A percentile compares a stretch with the other conserved stretches of the same genome.
phyloP scores from a whole-genome alignment of 2,797 vertebrate species.

The Chiroxiphia lanceolata region DNA sequence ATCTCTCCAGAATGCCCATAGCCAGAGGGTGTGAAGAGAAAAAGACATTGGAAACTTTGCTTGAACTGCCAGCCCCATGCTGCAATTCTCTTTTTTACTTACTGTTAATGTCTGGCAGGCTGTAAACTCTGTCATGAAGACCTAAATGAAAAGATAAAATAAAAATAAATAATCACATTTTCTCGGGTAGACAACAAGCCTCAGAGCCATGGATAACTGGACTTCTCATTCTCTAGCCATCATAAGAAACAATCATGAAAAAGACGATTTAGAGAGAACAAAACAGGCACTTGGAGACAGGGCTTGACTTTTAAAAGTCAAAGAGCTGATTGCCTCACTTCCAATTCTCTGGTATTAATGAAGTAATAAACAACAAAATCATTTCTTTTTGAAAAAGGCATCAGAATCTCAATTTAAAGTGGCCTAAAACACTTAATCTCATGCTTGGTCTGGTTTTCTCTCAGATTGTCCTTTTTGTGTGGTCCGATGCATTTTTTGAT shows the following conservation, averaged over 20 bases:
- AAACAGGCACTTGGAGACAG: neutral
- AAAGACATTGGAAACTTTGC: neutral
- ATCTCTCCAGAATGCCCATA: neutral
- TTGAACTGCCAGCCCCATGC: neutral
- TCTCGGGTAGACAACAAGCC: neutral
- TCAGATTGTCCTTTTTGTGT: neutral
- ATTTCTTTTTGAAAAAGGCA: neutral
- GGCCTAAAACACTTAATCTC: neutral
- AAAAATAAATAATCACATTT: neutral
- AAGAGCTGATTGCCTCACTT: neutral
- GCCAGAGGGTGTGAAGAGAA: neutral
- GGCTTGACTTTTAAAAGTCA: neutral
- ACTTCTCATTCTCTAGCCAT: neutral
- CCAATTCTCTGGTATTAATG: neutral
- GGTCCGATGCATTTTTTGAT: neutral
- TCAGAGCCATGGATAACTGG: neutral
- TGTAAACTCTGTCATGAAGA: slow-evolving; percentile 50
- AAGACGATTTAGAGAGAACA: neutral
- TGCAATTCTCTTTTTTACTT: slow-evolving; percentile 23
- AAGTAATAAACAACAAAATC: neutral
- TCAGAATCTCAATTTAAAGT: neutral
- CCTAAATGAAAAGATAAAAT: slow-evolving; percentile 9
- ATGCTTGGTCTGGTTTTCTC: neutral
- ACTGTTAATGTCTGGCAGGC: slow-evolving; percentile 64
- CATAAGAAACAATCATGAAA: neutral